phyloP scores from a whole-genome alignment of 1,140 invertebrate genomes.

The Euglossa dilemma region DNA sequence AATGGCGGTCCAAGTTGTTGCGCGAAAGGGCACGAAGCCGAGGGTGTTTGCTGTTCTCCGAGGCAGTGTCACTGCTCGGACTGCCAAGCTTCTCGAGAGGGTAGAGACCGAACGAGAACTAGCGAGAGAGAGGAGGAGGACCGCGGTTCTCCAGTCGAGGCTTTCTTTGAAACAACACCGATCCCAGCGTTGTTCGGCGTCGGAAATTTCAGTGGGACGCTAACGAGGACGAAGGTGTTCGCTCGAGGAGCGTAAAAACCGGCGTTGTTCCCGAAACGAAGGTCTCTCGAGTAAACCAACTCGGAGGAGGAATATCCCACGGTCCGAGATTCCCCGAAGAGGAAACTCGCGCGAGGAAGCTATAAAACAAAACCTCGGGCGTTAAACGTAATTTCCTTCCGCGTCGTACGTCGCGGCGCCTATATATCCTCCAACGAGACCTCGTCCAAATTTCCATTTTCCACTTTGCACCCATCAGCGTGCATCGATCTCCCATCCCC shows the following conservation, averaged over 20 bases:
- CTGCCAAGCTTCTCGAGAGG: not conserved
- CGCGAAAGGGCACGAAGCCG: slow-evolving; percentile 17
- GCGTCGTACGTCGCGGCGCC: not conserved
- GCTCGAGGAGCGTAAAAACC: not conserved
- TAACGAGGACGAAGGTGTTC: too few species aligned
- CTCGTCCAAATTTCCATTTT: not conserved
- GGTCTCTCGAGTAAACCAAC: not conserved
- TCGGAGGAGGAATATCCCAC: not conserved
- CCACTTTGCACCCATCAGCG: not conserved
- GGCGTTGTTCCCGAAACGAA: not conserved
- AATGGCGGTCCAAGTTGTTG: slow-evolving; percentile 15
- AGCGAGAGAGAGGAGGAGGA: too few species aligned
- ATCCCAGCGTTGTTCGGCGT: too few species aligned
- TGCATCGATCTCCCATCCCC: not conserved
- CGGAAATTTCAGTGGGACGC: too few species aligned
- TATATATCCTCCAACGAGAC: not conserved
- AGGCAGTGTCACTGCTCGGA: slow-evolving; percentile 20
- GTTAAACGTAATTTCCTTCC: not conserved
- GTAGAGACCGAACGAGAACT: too few species aligned
- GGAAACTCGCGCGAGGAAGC: too few species aligned
- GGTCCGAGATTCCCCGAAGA: not conserved
- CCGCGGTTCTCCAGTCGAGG: too few species aligned
- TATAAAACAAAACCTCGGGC: not conserved
- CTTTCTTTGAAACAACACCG: too few species aligned
- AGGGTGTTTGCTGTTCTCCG: slow-evolving; percentile 18